Conservation (phyloP, 53 echinoderm and acorn worm genomes). For the Apostichopus leukothele region DNA sequence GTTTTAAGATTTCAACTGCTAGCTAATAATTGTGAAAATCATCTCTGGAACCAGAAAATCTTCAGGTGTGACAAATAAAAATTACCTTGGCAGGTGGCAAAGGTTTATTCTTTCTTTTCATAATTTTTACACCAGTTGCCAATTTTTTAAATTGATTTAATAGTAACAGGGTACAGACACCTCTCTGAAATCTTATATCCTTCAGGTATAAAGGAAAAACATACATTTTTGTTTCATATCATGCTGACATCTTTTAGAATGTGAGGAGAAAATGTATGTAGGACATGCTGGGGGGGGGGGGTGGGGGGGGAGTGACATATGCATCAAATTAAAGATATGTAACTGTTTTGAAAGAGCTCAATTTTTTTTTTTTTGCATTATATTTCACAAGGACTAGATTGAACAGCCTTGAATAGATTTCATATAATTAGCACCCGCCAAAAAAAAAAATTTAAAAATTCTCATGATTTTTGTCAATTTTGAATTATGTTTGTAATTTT, state of each 20-base stretch:
- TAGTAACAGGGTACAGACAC: not conserved
- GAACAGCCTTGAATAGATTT: too few relatives aligned
- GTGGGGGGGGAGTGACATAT: too few relatives aligned
- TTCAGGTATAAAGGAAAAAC: not conserved
- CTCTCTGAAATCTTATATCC: not conserved
- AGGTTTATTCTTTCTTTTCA: conserved; percentile 4
- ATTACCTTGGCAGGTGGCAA: conserved; percentile 8
- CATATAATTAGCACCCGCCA: too few relatives aligned
- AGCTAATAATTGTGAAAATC: conserved; percentile 25
- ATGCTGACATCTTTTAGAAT: not conserved
- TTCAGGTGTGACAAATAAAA: conserved; percentile 20
- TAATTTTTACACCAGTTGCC: not conserved
- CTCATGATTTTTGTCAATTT: too few relatives aligned
- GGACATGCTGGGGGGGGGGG: not conserved
- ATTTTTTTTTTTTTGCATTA: too few relatives aligned
- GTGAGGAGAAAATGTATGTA: not conserved
- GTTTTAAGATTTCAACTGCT: not conserved
- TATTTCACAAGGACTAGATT: too few relatives aligned
- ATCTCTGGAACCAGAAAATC: conserved; percentile 23
- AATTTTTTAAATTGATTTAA: conserved; percentile 30
- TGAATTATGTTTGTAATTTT: too few relatives aligned
- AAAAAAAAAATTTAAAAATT: too few relatives aligned
- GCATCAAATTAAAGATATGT: too few relatives aligned
- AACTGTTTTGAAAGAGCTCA: too few relatives aligned
- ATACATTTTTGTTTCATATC: not conserved